Evolutionary conservation across 2,888 invertebrate genomes (phyloP), one percentile per base, ranked within the genome.

Genomic region (Pseudococcus longispinus): DNA sequence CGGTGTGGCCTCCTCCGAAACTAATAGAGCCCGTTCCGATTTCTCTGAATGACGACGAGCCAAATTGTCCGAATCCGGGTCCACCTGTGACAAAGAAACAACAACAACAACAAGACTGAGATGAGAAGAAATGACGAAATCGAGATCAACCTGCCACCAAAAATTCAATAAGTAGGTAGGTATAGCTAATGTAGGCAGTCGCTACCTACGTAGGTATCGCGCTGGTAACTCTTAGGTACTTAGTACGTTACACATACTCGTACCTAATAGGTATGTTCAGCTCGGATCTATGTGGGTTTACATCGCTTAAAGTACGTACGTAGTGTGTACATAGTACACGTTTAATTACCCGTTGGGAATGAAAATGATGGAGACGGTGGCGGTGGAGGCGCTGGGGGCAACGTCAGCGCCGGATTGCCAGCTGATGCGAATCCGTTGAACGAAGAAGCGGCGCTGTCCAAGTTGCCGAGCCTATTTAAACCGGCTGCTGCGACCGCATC

Each of bases 1-100:
- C 85, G 13, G 15, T 26, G 29, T 23, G 23, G 84, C 87, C 80
- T 42, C 80, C 74, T 26, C 65, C 65, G 82, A 51, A 87, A 37
- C 8, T 37, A 23, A 18, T 23, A 9, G 77, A 77, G 0, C 77
- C 29, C 0, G 11, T 13, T 37, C 44, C 82, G 42, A 82, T 13
- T 46, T 13, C n/a, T 13, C n/a, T 23, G 23, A 60, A 60, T 23
- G 60, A 3, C 23, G 60, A 60, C 20, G 60, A 60, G 60, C 82
- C 82, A 20, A 42, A 20, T 0, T 37, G 23, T 5, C 23, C 82
- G 26, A 82, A 82, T 20, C 20, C 46, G 2, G 82, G 37, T 37
- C 82, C 26, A 20, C 82, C 82, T 82, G 80, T 9, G 3, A 37
- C 42, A 44, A 44, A 82, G 20, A 42, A n/a, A 42, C 20, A 23